Evolutionary conservation across 2,888 invertebrate genomes (phyloP).

Genomic region (Minunthozetes semirufus): DNA sequence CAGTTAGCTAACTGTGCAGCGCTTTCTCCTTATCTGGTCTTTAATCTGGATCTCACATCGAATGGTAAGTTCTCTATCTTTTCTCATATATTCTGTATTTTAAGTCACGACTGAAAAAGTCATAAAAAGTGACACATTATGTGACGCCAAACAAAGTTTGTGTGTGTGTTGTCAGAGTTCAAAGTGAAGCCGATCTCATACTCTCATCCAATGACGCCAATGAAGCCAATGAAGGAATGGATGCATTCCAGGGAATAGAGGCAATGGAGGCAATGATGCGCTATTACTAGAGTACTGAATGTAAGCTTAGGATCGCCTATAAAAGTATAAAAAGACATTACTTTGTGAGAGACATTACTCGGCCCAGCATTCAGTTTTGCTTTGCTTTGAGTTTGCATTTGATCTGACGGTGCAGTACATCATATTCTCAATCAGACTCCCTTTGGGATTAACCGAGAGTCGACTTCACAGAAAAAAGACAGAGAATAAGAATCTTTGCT

Average conservation of each 20-base stretch:
- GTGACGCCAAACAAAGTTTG: constrained; percentile 20
- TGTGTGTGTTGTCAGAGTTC: constrained; percentile 19
- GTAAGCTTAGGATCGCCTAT: constrained; percentile 20
- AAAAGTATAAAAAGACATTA: constrained; percentile 24
- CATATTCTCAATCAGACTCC: constrained; percentile 18
- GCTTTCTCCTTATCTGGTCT: neutral
- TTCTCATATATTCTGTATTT: neutral
- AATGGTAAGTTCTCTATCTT: neutral
- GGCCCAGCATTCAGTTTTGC: constrained; percentile 7
- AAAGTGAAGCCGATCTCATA: constrained; percentile 25
- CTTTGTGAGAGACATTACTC: constrained; percentile 1
- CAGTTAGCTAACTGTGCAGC: neutral
- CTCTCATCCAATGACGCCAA: constrained; percentile 19
- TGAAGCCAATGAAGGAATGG: constrained; percentile 25
- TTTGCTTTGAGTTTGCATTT: constrained; percentile 1
- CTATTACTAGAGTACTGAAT: constrained; percentile 1
- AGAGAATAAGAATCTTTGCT: neutral
- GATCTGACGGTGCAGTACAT: constrained; percentile 8
- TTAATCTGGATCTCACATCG: constrained; percentile 19
- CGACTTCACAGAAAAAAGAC: neutral
- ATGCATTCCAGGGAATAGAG: constrained; percentile 1
- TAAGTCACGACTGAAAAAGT: constrained; percentile 7
- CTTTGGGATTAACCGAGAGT: constrained; percentile 19
- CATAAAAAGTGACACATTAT: constrained; percentile 30
- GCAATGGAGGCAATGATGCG: constrained; percentile 17